Evolutionary conservation across 1,140 invertebrate species (phyloP), one percentile per base, ranked within the genome.

Genomic region (Ctenoplectra terminalis): DNA sequence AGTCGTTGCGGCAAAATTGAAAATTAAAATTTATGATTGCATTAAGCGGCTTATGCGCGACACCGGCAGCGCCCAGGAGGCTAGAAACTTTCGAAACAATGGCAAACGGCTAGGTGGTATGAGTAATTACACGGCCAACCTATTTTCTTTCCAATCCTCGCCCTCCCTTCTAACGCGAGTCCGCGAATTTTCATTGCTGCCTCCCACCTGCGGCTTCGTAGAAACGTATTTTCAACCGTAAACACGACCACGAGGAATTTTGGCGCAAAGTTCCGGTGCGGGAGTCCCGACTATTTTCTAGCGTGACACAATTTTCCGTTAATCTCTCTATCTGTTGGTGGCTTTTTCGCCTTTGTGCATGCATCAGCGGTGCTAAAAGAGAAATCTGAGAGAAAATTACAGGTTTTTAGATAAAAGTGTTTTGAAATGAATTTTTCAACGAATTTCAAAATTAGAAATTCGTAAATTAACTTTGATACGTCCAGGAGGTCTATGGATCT

Each of bases 1-100:
- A 40, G n/a, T n/a, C 40, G 43, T 70, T 23, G 29, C 48, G 26
- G 46, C 50, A 15, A 85, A 88, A 89, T 90, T 88, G 76, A 86
- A 88, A 88, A 87, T 90, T 86, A 87, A 88, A 87, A 90, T 88
- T 85, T 83, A 89, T 78, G 83, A 86, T 83, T 76, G 70, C 58
- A 63, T 83, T 89, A 88, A 83, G 78, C 63, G 15, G 52, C 46
- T 82, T 79, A 81, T 54, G 60, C 23, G 29, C 58, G 46, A 76
- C 70, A 66, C 46, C 17, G 58, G 37, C 60, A 69, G 58, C 40
- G 29, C 23, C 20, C 26, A 40, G 15, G 15, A 66, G 54, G 63
- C 26, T 29, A 31, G 20, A 50, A 87, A 89, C 58, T 89, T 86
- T 46, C 34, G 26, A 81, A 81, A 89, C 80, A 86, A 87, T 80